Base-by-base conservation (phyloP, 2,113 vertebrate species). In the Arothron firmamentum region DNA sequence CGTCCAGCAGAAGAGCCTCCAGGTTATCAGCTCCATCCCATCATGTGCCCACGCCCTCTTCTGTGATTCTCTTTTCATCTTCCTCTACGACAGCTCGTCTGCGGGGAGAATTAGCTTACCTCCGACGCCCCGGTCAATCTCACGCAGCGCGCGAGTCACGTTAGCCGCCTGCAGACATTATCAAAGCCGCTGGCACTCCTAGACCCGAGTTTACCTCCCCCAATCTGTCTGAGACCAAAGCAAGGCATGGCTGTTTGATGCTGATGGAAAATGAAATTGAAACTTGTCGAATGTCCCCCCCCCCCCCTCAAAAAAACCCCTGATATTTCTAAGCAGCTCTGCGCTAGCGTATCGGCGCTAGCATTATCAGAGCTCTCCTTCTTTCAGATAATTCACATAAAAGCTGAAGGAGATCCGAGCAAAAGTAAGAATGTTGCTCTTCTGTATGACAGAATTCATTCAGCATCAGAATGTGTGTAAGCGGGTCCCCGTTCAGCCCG, bases 211-310 rank as follows among this genome's bases (percentile, higher is more conserved):
- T 80, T 65, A 74, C 68, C 70, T 65, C 72, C 52, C 51, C 79
- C 76, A 70, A 75, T 74, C 78, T 31, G 61, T 70, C 64, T 57
- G 65, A 48, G 70, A 62, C 72, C 65, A 57, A 65, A 28, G 66
- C 52, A 64, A 65, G 61, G 77, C 51, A 21, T 58, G 61, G 60
- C 74, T 75, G 75, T 69, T 58, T 70, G 74, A 77, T 49, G 74
- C 73, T 84, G 84, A 88, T 85, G 56, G 83, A 84, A 87, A 87
- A 88, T 79, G 73, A 85, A 79, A 87, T 88, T 85, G 85, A 80
- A 87, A 83, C 62, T 64, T 72, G 57, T 53, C 75, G 70, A 78
- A 70, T 2, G 45, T 17, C 1, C 20, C 59, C 13, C 41, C 28
- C 28, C 15, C 5, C 45, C 45, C 48, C 11, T 10, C 25, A 14